A percentile compares a stretch with the other conserved stretches of the same genome.
These are phyloP conservation scores for Eulacestoma nigropectus DNA, from an alignment of 2,113 vertebrate species.

Conservation along the genomic window DNA sequence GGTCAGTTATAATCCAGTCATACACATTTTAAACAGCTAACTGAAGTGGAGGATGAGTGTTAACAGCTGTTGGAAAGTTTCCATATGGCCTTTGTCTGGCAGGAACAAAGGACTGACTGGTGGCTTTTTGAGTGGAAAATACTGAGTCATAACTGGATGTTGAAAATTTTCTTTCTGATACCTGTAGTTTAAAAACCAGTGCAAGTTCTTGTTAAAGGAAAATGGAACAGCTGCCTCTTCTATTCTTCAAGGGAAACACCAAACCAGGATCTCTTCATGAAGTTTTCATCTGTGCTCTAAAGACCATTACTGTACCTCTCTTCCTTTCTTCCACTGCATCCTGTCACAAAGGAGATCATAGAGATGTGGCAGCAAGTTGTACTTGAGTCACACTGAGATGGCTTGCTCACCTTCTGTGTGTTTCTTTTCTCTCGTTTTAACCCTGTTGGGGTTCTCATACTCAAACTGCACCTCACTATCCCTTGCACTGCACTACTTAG, in stretches of 20 bases:
- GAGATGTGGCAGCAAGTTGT: neutral
- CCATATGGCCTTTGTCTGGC: neutral
- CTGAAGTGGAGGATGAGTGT: neutral
- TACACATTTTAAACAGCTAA: neutral
- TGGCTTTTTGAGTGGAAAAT: neutral
- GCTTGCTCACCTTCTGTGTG: neutral
- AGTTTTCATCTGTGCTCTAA: neutral
- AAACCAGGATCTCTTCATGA: neutral
- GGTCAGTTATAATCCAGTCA: neutral
- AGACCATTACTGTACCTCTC: neutral
- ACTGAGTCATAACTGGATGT: neutral
- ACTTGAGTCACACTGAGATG: neutral
- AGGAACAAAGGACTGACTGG: neutral
- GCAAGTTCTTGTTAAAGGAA: neutral
- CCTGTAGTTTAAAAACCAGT: neutral
- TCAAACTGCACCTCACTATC: neutral
- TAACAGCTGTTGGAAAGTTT: neutral
- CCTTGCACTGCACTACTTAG: neutral
- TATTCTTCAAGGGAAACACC: neutral
- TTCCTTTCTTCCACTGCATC: neutral
- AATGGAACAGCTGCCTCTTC: neutral
- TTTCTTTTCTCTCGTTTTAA: neutral
- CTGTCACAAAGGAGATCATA: neutral
- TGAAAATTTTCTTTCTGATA: neutral
- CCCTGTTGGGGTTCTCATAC: neutral